Base-by-base conservation (phyloP, 2,888 invertebrate genomes). In the Alloplasta piceator region DNA sequence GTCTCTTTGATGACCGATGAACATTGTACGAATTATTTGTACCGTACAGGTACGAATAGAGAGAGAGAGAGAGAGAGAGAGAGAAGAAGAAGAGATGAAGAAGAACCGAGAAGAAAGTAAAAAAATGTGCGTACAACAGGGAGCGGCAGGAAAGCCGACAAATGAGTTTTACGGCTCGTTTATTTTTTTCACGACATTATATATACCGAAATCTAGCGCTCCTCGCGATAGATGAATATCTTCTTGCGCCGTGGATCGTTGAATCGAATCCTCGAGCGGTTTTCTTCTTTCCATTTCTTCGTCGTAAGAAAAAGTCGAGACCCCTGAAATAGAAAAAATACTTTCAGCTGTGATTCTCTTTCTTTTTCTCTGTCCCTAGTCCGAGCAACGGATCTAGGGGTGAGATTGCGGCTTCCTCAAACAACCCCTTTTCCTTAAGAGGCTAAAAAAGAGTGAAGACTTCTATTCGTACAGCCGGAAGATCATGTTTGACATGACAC, bases 151-250 rank as follows among this genome's bases (percentile, higher is more conserved):
- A 84, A 85, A 84, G 84, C 83, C 84, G 85, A 84, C 85, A 85
- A 88, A 86, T 85, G 86, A 82, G 83, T 85, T 88, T 87, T 87
- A 89, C 86, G 86, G 85, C 86, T 86, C 83, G 79, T 84, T 88
- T 88, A 87, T 26, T 26, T 85, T 85, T 85, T 85, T 80, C 84
- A 80, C 75, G 72, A 73, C 80, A 77, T 80, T 77, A n/a, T n/a
- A n/a, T 26, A 26, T 26, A 26, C 61, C 73, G 68, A 80, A 80
- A 80, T 77, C 77, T 80, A 77, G 26, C 73, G 76, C 84, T 82
- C 78, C 56, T 83, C 66, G 74, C 64, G 74, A 74, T 64, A 74
- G 80, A 82, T 76, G 71, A 16, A 52, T 76, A 73, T 68, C 79
- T 83, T 26, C 43, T 74, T 75, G 14, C 10, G 63, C 50, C 52